Evolutionary conservation across 2,888 invertebrate genomes (phyloP).

Genomic region (Junonia oenone): DNA sequence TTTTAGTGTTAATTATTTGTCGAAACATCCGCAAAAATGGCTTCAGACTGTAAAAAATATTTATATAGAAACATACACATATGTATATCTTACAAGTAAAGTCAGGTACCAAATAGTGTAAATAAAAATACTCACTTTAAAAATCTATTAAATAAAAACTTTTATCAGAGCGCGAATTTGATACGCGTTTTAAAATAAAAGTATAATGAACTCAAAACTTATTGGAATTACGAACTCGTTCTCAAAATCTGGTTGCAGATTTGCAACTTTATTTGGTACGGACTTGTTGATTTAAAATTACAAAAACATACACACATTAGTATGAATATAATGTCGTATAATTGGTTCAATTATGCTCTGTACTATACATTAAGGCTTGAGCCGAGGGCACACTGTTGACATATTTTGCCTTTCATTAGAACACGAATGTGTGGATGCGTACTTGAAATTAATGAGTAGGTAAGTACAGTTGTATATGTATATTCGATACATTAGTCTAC

Average conservation of each 20-base stretch:
- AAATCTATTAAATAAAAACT: background rate
- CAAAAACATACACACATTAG: constrained; percentile 21
- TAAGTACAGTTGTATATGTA: background rate
- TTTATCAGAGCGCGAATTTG: background rate
- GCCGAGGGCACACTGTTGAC: constrained; percentile 13
- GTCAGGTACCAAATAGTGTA: background rate
- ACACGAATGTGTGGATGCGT: background rate
- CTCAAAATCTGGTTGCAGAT: constrained; percentile 20
- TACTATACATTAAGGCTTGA: constrained; percentile 9
- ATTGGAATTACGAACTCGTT: constrained; percentile 23
- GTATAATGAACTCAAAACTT: constrained; percentile 20
- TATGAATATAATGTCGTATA: constrained; percentile 32
- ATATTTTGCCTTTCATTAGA: constrained; percentile 6
- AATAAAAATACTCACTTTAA: background rate
- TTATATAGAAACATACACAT: too few relatives aligned
- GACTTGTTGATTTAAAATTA: constrained; percentile 21
- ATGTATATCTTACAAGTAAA: background rate
- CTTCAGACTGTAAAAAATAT: too few relatives aligned
- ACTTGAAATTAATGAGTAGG: too few relatives aligned
- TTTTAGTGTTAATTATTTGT: too few relatives aligned
- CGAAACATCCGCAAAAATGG: too few relatives aligned
- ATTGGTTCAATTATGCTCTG: constrained; percentile 29
- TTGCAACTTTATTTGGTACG: constrained; percentile 24
- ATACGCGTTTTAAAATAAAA: constrained; percentile 1
- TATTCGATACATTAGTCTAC: too few relatives aligned